Evolutionary conservation across 2,888 invertebrate genomes (phyloP), one percentile per base, ranked within the genome.

Genomic region (Lasioglossum figueresi): DNA sequence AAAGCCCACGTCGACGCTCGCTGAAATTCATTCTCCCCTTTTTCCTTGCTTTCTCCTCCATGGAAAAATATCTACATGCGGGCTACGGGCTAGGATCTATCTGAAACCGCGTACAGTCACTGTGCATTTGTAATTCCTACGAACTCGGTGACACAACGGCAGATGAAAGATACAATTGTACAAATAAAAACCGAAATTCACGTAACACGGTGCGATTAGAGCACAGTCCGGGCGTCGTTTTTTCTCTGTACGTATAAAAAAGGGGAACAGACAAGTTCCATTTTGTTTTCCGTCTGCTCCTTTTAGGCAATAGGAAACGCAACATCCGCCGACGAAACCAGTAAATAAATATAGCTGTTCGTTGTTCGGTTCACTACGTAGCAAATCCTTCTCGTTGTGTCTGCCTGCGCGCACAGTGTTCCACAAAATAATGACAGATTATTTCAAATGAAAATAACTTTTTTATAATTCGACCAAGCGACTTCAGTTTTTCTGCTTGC

Each of bases 111-210:
- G 56, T 56, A 59, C 40, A 23, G 45, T 59, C n/a, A 72, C 37
- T 72, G 76, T 48, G 45, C 45, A 72, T 56, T 68, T 79, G 72
- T 76, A 78, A 84, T 59, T 59, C 40, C 68, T 74, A 14, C 63
- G 75, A 56, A 66, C 71, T 10, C 37, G n/a, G 52, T 48, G 34
- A 78, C 40, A 74, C 45, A 66, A 59, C 34, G 76, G 77, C 70
- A 56, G 78, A 79, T 75, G 56, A 83, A 79, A 73, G 56, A 79
- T 79, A 84, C 63, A 79, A 84, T 83, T 76, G 79, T 48, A 79
- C 59, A 73, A 84, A 84, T 72, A 79, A 79, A 72, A 79, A 72
- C 66, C 66, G 83, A 76, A 79, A 40, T 40, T 40, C 79, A 76
- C 37, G 79, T 83, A 84, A 83, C 45, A 27, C 63, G 34, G 37